Percentiles rank a stretch among this genome's conserved stretches.
Evolutionary conservation across 2,113 vertebrate genomes (phyloP).

Genomic region (Alces alces): DNA sequence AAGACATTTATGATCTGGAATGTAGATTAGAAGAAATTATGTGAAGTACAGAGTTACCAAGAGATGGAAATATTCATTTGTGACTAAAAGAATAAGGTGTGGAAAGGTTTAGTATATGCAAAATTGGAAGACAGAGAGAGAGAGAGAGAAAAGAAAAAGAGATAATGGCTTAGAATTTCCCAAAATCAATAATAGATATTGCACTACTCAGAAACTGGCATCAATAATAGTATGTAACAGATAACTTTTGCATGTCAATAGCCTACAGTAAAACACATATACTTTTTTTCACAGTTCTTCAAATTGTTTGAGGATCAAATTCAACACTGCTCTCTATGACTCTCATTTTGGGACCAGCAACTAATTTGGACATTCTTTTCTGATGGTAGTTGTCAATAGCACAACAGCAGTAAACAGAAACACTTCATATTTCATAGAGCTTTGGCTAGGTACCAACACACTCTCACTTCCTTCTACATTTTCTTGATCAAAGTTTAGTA

Average conservation of each 20-base stretch:
- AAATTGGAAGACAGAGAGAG: background rate
- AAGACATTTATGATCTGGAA: background rate
- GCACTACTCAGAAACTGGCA: background rate
- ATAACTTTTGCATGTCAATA: background rate
- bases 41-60: background rate
- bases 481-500: background rate
- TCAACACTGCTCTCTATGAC: background rate
- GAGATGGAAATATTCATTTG: background rate
- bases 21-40: background rate
- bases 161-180: background rate
- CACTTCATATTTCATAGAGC: background rate
- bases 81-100: background rate
- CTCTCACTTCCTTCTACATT: background rate
- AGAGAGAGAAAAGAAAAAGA: background rate
- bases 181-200: background rate
- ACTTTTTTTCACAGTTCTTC: background rate
- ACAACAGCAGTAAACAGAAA: background rate
- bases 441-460: background rate
- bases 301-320: background rate
- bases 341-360: background rate
- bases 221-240: background rate
- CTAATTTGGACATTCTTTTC: background rate
- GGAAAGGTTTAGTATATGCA: background rate
- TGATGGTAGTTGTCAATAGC: background rate
- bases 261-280: background rate